Conservation (phyloP, 2,888 invertebrate genomes). For the Notodonta ziczac region DNA sequence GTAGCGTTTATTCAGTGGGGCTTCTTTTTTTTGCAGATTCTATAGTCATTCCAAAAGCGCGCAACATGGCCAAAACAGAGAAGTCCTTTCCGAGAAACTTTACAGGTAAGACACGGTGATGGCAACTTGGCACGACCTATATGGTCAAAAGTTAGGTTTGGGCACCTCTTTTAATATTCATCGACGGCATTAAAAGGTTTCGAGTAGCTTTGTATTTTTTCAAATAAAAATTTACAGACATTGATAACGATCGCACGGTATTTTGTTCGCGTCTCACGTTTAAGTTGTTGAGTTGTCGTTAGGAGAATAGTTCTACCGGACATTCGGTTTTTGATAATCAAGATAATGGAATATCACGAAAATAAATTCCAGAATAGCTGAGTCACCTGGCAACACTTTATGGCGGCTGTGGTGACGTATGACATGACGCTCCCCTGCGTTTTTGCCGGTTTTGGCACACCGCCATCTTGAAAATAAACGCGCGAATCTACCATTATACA, state of each 20-base stretch:
- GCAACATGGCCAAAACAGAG: conserved; percentile 78
- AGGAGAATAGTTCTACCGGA: background rate
- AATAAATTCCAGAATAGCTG: conserved; percentile 3
- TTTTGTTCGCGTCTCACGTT: background rate
- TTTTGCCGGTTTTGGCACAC: conserved; percentile 70
- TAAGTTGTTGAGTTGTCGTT: background rate
- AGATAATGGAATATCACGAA: conserved; percentile 1
- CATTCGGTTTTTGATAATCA: background rate
- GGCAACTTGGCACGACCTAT: background rate
- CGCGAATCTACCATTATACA: conserved; percentile 39
- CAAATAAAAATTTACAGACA: too few species aligned
- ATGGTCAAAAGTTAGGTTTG: too few species aligned
- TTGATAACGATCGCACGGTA: background rate
- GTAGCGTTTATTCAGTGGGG: conserved; percentile 17
- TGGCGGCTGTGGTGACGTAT: conserved; percentile 20
- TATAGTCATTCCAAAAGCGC: conserved; percentile 63
- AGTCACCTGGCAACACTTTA: conserved; percentile 38
- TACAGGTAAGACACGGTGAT: conserved; percentile 63
- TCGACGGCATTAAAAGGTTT: too few species aligned
- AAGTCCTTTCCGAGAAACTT: conserved; percentile 81
- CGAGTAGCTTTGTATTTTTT: too few species aligned
- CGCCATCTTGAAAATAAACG: conserved; percentile 71
- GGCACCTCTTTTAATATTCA: too few species aligned
- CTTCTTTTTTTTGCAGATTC: conserved; percentile 58
- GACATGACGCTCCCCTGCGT: conserved; percentile 7